Evolutionary conservation across 2,797 vertebrate species (phyloP).

Genomic region (Taeniopygia guttata): DNA sequence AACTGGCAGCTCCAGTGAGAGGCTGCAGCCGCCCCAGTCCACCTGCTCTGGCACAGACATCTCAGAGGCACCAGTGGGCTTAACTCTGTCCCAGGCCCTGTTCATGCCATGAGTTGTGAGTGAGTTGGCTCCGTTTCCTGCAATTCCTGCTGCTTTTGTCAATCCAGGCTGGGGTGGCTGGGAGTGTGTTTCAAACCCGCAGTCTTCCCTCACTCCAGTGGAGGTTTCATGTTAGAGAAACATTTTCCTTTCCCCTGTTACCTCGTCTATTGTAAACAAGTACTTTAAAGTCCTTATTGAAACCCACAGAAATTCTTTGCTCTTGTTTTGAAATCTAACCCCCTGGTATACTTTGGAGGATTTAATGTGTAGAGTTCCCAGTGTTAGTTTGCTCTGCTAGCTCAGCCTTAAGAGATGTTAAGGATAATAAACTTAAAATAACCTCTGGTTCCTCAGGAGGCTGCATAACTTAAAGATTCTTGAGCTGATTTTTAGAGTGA

Average conservation of each 20-base stretch:
- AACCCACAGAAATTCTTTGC: slow-evolving; percentile 48
- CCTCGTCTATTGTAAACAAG: slow-evolving; percentile 51
- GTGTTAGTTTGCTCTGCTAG: slow-evolving; percentile 49
- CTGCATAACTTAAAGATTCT: slow-evolving; percentile 6
- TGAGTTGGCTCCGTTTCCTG: not conserved
- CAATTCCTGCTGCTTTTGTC: slow-evolving; percentile 16
- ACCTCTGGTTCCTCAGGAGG: slow-evolving; percentile 47
- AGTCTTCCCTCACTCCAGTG: not conserved
- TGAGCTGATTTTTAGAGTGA: not conserved
- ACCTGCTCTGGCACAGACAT: slow-evolving; percentile 7
- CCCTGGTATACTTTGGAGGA: slow-evolving; percentile 53
- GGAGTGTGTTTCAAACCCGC: not conserved
- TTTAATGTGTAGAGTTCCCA: slow-evolving; percentile 30
- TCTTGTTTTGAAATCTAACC: slow-evolving; percentile 65
- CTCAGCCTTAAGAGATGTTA: slow-evolving; percentile 51
- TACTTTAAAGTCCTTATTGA: slow-evolving; percentile 53
- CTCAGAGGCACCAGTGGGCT: slow-evolving; percentile 11
- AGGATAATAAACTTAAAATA: slow-evolving; percentile 66
- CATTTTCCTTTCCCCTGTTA: slow-evolving; percentile 14
- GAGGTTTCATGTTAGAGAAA: not conserved
- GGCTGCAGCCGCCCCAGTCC: not conserved
- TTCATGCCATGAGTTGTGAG: not conserved
- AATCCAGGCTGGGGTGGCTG: not conserved
- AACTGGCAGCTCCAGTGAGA: not conserved
- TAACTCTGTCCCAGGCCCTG: not conserved